These are phyloP conservation scores for Drosophila quadrilineata DNA, from an alignment of 1,140 invertebrate genomes.

Conservation along the genomic window DNA sequence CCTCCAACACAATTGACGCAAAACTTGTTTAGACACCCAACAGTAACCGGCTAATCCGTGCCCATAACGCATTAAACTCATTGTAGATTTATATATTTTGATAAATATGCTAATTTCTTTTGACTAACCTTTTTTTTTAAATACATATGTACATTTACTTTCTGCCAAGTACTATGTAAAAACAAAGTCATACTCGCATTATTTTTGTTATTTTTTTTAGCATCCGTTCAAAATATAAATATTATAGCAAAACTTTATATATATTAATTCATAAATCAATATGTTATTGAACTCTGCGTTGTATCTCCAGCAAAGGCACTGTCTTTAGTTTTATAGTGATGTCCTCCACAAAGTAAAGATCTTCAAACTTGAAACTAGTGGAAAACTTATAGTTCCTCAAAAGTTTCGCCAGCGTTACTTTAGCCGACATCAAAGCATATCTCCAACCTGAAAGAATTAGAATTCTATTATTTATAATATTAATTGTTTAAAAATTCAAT, in stretches of 20 bases:
- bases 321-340: slow-evolving; percentile 66
- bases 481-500: not conserved
- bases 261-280: not conserved
- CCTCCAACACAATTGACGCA: too few relatives aligned
- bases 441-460: slow-evolving; percentile 53
- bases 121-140: too few relatives aligned
- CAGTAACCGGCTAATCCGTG: too few relatives aligned
- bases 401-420: slow-evolving; percentile 64
- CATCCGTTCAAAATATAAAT: not conserved
- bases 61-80: too few relatives aligned
- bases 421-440: slow-evolving; percentile 69
- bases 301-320: slow-evolving; percentile 46
- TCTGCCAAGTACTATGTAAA: too few relatives aligned
- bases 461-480: not conserved
- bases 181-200: too few relatives aligned
- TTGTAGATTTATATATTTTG: too few relatives aligned
- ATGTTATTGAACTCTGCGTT: slow-evolving; percentile 22
- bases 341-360: slow-evolving; percentile 71
- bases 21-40: too few relatives aligned
- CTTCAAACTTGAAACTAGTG: slow-evolving; percentile 62
- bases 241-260: not conserved
- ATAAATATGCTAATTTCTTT: too few relatives aligned
- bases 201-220: too few relatives aligned
- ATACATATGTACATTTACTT: too few relatives aligned
- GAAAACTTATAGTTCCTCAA: slow-evolving; percentile 62